Evolutionary conservation across 2,797 vertebrate species (phyloP).

Genomic region (Chaunax sp.): DNA sequence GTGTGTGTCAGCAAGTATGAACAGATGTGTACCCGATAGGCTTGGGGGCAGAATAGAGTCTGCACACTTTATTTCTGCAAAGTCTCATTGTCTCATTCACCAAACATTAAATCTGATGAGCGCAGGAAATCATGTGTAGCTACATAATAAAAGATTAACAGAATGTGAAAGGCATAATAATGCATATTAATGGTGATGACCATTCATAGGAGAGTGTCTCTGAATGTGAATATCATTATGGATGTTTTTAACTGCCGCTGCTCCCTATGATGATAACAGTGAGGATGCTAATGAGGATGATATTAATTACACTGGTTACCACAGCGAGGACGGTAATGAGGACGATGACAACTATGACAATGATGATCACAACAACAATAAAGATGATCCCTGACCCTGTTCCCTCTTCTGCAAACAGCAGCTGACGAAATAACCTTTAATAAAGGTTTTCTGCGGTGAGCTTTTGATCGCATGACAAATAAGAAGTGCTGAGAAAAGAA

Average conservation of each 20-base stretch:
- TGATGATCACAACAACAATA: not conserved
- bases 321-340: constrained; percentile 1
- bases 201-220: constrained; percentile 5
- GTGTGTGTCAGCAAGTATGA: constrained; percentile 14
- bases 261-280: constrained; percentile 18
- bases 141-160: constrained; percentile 12
- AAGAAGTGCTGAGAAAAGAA: too few relatives aligned
- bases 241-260: constrained; percentile 15
- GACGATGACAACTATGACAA: constrained; percentile 1
- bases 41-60: not conserved
- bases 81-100: constrained; percentile 9
- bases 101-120: not conserved
- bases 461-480: too few relatives aligned
- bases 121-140: constrained; percentile 10
- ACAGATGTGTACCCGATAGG: constrained; percentile 21
- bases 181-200: constrained; percentile 28
- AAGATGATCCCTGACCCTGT: too few relatives aligned
- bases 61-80: not conserved
- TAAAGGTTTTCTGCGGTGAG: too few relatives aligned
- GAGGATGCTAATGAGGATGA: constrained; percentile 6
- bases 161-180: not conserved
- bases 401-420: not conserved
- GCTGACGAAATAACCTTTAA: not conserved
- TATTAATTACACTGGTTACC: constrained; percentile 44
- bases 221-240: constrained; percentile 20